Base-by-base conservation (phyloP, 2,797 vertebrate species). In the Enteromius radiatus region DNA sequence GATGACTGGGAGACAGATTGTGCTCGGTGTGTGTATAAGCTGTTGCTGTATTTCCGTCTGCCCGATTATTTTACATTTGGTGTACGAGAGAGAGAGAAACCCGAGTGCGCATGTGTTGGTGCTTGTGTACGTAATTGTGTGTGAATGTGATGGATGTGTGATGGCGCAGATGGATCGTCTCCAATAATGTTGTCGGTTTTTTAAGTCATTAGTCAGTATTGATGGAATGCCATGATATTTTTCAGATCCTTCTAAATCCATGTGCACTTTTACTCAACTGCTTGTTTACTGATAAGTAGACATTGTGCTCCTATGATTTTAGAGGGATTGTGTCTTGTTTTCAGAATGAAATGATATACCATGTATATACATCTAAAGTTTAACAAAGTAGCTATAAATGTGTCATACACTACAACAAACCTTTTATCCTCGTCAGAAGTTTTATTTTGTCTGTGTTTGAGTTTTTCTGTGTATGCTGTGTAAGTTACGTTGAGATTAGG, bases 331-430 rank as follows among this genome's bases (percentile, higher is more conserved):
- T 86, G 81, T 89, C 56, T 90, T 89, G 84, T 90, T 88, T 90
- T 76, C 88, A 74, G 69, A 90, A 88, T 92, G 41, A 82, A 88
- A 88, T 74, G 79, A 85, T 71, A 86, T 83, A 64, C 77, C 76
- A 65, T 95, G 93, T 94, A 93, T 92, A 94, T 94, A 93, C 84
- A 86, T 82, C 76, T 89, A 81, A 90, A 91, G 89, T 90, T 91
- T 83, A 87, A 85, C 90, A 83, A 91, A 87, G 91, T 93, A 87
- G 89, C 83, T 93, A 88, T 91, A 88, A 89, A 88, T 86, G 90
- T 92, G 89, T 92, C 85, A 91, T 89, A 91, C 90, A 92, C 90
- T 87, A 84, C 80, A 84, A 80, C 76, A 84, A 80, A 14, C 61
- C 73, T 76, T 54, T 67, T 33, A 54, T 86, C 64, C 14, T 68